Percentiles rank a stretch among this genome's conserved stretches.
phyloP scores from a whole-genome alignment of 2,797 vertebrate genomes.

The Hypotaenidia okinawae region DNA sequence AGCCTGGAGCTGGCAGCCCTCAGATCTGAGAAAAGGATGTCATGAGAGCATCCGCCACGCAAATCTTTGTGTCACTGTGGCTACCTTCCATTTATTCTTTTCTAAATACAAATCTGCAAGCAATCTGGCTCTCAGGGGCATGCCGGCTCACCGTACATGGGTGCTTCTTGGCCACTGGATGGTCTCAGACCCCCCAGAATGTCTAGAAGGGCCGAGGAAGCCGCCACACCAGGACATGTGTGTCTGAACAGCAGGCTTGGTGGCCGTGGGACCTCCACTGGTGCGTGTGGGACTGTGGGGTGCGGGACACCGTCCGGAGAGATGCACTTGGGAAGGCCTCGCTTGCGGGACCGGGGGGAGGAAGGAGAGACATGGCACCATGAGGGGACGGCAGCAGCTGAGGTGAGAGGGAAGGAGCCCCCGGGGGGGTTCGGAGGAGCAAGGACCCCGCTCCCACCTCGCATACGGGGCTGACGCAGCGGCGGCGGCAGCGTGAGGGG shows the following conservation, averaged over 20 bases:
- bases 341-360: rapidly evolving
- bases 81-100: not conserved
- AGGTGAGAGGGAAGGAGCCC: not conserved
- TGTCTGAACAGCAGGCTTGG: not conserved
- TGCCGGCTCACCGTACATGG: not conserved
- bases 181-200: not conserved
- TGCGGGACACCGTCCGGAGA: rapidly evolving
- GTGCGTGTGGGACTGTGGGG: not conserved
- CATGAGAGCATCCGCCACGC: not conserved
- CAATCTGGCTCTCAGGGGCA: not conserved
- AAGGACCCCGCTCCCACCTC: too few species aligned
- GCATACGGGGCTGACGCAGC: rapidly evolving
- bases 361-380: not conserved
- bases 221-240: rapidly evolving
- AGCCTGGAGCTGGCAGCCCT: not conserved
- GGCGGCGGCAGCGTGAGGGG: not conserved
- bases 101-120: not conserved
- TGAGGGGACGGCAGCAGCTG: rapidly evolving
- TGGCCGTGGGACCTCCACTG: not conserved
- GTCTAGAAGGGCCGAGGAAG: not conserved
- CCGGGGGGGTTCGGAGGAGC: rapidly evolving
- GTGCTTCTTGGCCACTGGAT: not conserved
- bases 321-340: not conserved
- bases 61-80: not conserved
- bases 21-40: not conserved